Conservation (phyloP, 1,140 invertebrate genomes). For the Vanessa atalanta region DNA sequence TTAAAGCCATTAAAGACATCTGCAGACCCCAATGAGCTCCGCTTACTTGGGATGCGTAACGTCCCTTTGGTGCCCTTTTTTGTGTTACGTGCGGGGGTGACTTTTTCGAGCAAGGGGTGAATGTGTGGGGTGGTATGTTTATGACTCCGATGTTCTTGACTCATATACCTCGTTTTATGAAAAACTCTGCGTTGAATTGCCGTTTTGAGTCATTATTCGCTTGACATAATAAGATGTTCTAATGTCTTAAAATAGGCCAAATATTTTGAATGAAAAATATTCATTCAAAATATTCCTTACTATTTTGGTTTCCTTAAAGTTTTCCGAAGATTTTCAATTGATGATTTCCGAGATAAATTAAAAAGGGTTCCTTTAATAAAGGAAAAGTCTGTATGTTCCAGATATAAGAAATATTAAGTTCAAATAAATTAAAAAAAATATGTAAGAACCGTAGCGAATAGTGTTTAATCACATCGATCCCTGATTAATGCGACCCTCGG, state of each 20-base stretch:
- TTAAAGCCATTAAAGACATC: constrained; percentile 80
- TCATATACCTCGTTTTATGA: constrained; percentile 78
- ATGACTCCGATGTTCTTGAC: constrained; percentile 76
- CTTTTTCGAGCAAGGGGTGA: constrained; percentile 78
- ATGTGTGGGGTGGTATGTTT: constrained; percentile 72
- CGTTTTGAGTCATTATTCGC: constrained; percentile 64
- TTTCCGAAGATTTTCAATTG: no score
- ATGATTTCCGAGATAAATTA: no score
- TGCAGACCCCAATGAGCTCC: constrained; percentile 75
- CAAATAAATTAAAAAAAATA: constrained; percentile 36
- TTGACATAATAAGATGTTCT: constrained; percentile 3
- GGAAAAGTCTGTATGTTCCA: no score
- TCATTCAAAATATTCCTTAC: no score
- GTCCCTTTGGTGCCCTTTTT: constrained; percentile 76
- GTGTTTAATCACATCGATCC: constrained; percentile 73
- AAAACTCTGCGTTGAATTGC: constrained; percentile 69
- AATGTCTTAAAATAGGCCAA: constrained; percentile 19
- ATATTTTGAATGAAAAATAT: not conserved
- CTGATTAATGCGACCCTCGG: constrained; percentile 71
- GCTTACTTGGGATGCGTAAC: constrained; percentile 77
- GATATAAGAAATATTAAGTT: no score
- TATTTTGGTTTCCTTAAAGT: no score
- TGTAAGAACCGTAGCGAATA: constrained; percentile 33
- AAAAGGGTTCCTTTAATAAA: no score
- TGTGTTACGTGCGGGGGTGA: constrained; percentile 76